phyloP scores from a whole-genome alignment of 2,888 invertebrate genomes.

The Villa cingulata region DNA sequence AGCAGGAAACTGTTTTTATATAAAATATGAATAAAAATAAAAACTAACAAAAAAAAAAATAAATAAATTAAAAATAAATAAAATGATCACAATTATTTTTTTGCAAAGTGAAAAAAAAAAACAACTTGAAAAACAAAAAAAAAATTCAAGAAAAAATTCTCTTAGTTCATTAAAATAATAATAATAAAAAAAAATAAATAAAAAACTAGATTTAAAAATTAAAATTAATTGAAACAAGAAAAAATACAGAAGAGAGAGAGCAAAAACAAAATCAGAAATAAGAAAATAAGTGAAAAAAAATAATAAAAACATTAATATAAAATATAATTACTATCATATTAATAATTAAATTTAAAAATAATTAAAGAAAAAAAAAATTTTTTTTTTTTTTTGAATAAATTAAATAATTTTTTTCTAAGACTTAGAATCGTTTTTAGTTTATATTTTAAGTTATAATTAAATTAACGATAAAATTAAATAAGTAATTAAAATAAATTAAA shows the following conservation, averaged over 20 bases:
- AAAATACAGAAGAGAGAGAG: no score
- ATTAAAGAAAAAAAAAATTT: no score
- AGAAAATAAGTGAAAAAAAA: background rate
- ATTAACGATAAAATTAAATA: no score
- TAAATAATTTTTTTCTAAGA: conserved; percentile 5
- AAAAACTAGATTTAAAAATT: background rate
- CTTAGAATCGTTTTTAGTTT: conserved; percentile 6
- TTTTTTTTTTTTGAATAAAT: no score
- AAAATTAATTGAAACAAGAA: no score
- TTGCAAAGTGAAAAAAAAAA: background rate
- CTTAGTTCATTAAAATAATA: conserved; percentile 5
- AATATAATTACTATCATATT: background rate
- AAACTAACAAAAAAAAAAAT: background rate
- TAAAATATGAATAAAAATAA: background rate
- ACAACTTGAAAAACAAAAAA: conserved; percentile 3
- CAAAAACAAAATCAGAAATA: no score
- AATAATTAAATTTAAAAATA: background rate
- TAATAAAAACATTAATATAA: background rate
- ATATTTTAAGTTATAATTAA: conserved; percentile 3
- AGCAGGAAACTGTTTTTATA: conserved; percentile 15
- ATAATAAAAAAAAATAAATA: background rate
- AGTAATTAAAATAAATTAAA: no score
- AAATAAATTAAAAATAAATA: no score
- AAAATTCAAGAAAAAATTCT: conserved; percentile 6
- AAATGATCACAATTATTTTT: background rate